Base-by-base conservation (phyloP, 2,888 invertebrate species). In the Mesorhabditis belari region DNA sequence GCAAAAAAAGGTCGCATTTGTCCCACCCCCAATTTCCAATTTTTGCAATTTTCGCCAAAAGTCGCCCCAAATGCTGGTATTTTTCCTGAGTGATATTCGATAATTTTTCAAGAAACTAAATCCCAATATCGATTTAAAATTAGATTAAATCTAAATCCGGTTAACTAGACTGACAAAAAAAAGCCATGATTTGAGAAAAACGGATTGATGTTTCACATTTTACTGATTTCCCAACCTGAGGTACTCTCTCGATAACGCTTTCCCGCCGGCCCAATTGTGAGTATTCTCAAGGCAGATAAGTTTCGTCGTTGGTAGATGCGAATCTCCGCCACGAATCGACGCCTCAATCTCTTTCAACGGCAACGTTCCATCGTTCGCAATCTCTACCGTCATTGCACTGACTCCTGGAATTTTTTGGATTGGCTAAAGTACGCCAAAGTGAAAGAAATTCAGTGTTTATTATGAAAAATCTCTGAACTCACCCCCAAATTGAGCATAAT, bases 241-340 rank as follows among this genome's bases (percentile, higher is more conserved):
- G 88, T 90, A 95, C 35, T 87, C 84, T 24, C 90, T 79, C 0
- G 92, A 90, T 5, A 95, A 76, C 1, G 89, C 88, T 84, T 88
- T 89, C 35, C 95, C 95, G 9, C 92, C 92, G 79, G 90, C 89
- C 76, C 87, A 87, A 77, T 92, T 92, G 75, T 93, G 91, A 0
- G 94, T 92, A 80, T 94, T 94, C 83, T 95, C 95, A 6, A 93
- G 86, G 55, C 89, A 87, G 17, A 94, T 87, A 55, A 94, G 82
- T 24, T 87, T 85, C 0, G 92, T 91, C 55, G 86, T 82, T 0
- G 94, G 90, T 76, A 89, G 89, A 77, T 93, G 92, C 29, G 72
- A 70, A 64, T 84, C 82, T 24, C 85, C 85, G 5, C 68, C 64
- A n/a, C 89, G 86, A 59, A 92, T 86, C 73, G 86, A 86, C 0